These are phyloP conservation scores for Zosterops borbonicus DNA, from an alignment of 2,113 vertebrate genomes.

Conservation along the genomic window DNA sequence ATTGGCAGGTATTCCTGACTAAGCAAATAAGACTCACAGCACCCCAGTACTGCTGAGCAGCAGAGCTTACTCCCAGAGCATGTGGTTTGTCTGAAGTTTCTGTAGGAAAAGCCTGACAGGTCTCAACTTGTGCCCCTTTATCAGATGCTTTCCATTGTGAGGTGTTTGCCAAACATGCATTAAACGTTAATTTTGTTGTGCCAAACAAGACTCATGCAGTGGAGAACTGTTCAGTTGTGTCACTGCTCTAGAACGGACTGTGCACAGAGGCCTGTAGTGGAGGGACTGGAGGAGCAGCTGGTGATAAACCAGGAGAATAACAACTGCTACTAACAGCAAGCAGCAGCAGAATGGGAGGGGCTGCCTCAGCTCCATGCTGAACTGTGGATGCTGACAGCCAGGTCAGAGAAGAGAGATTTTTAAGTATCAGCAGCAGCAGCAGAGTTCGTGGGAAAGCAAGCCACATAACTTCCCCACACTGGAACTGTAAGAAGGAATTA, in stretches of 20 bases:
- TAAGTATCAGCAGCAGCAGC: too few relatives aligned
- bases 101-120: slow-evolving; percentile 4
- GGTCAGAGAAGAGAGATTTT: too few relatives aligned
- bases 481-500: too few relatives aligned
- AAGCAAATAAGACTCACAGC: not conserved
- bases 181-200: not conserved
- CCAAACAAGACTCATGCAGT: not conserved
- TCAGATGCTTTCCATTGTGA: not conserved
- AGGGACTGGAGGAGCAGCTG: not conserved
- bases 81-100: not conserved
- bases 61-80: not conserved
- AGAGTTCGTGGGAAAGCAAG: too few relatives aligned
- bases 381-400: too few relatives aligned
- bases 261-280: not conserved
- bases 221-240: not conserved
- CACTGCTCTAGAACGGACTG: not conserved
- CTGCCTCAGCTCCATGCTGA: not conserved
- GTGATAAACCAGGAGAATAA: not conserved
- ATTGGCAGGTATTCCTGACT: not conserved
- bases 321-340: not conserved
- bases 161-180: not conserved
- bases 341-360: not conserved
- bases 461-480: too few relatives aligned
- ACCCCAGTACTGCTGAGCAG: not conserved
- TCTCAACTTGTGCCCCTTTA: slow-evolving; percentile 49